phyloP scores from a whole-genome alignment of 2,888 invertebrate species.

The Ditylenchus weischeri region DNA sequence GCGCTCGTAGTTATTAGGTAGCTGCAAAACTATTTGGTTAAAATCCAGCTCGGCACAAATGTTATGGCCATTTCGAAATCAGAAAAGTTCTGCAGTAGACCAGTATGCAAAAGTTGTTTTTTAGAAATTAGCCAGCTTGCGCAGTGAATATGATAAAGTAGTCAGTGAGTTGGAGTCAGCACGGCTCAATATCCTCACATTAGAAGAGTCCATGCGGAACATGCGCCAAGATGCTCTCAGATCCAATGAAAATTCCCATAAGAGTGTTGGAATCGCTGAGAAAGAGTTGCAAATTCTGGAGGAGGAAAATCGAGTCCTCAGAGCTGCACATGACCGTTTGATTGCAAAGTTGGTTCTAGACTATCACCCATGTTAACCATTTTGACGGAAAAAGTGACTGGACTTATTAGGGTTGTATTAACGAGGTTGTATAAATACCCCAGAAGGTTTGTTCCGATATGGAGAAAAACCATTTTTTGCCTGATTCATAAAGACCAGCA shows the following conservation, averaged over 20 bases:
- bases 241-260: not conserved
- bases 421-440: too few species aligned
- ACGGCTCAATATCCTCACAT: constrained; percentile 19
- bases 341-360: constrained; percentile 40
- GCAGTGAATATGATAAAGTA: constrained; percentile 36
- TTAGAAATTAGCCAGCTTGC: constrained; percentile 23
- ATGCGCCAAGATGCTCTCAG: constrained; percentile 23
- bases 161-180: constrained; percentile 19
- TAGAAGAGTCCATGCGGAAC: constrained; percentile 13
- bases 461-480: too few species aligned
- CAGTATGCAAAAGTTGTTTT: not conserved
- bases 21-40: too few species aligned
- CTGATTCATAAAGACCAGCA: too few species aligned
- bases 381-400: too few species aligned
- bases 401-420: too few species aligned
- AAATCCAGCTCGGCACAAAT: too few species aligned
- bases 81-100: too few species aligned
- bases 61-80: too few species aligned
- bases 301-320: constrained; percentile 40
- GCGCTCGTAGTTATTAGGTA: too few species aligned
- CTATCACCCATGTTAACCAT: not conserved
- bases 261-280: constrained; percentile 19
- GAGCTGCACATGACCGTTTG: constrained; percentile 46
- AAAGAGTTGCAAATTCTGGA: constrained; percentile 29
- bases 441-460: too few species aligned